These are phyloP conservation scores for Cephus nigrinus DNA, from an alignment of 2,888 invertebrate genomes.

Conservation along the genomic window DNA sequence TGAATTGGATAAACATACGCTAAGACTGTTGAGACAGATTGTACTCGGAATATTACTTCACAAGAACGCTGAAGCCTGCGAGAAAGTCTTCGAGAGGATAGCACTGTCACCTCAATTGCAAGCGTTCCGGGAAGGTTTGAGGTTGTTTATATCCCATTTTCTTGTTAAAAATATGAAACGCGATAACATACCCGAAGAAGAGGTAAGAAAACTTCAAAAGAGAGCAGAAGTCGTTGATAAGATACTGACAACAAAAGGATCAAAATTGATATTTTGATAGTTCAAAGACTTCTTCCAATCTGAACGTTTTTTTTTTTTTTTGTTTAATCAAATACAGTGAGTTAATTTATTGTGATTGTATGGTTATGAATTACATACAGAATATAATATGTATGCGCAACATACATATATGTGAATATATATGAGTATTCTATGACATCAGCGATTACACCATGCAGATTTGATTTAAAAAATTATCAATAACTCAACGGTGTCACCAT, in stretches of 20 bases:
- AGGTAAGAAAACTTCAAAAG: conserved; percentile 68
- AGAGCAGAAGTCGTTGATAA: conserved; percentile 76
- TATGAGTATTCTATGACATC: neutral
- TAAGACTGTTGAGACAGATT: conserved; percentile 84
- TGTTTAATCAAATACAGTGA: neutral
- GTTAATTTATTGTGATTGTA: neutral
- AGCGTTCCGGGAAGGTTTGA: conserved; percentile 84
- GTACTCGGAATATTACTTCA: conserved; percentile 80
- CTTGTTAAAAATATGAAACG: conserved; percentile 75
- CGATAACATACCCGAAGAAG: conserved; percentile 59
- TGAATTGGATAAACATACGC: conserved; percentile 81
- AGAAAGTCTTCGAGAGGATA: conserved; percentile 79
- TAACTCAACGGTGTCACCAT: neutral
- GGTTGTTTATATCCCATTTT: conserved; percentile 89
- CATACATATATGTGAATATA: conserved; percentile 1
- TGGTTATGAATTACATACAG: neutral
- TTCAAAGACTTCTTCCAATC: neutral
- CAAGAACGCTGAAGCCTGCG: conserved; percentile 71
- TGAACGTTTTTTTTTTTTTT: neutral
- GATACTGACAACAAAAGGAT: conserved; percentile 70
- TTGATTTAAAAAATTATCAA: neutral
- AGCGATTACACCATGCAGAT: neutral
- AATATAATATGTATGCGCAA: neutral
- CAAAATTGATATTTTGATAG: conserved; percentile 50
- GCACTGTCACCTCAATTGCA: conserved; percentile 79